Base-by-base conservation (phyloP, 1,140 invertebrate genomes). In the Nephila pilipes region DNA sequence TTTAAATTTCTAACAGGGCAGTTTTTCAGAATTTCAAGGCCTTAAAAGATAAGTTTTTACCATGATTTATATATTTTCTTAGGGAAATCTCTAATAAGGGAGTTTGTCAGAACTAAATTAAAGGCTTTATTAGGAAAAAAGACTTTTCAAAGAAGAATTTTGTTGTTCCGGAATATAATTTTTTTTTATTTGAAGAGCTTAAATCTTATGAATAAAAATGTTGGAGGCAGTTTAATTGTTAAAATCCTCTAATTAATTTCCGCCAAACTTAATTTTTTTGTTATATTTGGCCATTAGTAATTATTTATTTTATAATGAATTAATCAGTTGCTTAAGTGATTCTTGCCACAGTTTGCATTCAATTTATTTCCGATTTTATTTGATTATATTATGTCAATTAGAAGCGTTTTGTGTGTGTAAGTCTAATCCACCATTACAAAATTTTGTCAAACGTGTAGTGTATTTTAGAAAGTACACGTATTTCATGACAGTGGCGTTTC, bases 21-120 rank as follows among this genome's bases (percentile, higher is more conserved):
- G 80, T 83, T 83, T 83, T 83, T 55, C 22, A 83, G 54, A 54
- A 83, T 46, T 83, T 83, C 54, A 83, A 83, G 54, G 38, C 38
- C 80, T 83, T 83, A 54, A 54, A 38, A 83, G 54, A 55, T 83
- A 83, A 75, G 69, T 83, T 54, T 54, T 83, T 83, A 25, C 38
- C 38, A 14, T 83, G 80, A 55, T 54, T 54, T 54, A 55, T 36
- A 75, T 54, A n/a, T 83, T 55, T 55, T 55, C 12, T 25, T 5
- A 6, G 69, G 14, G 6, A 32, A 75, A 75, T 75, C 69, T 75
- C 29, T 75, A 29, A 75, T 75, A 75, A 75, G 29, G 16, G 69
- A 75, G 32, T 75, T 75, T 75, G 63, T 69, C 63, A 29, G 69
- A 25, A 75, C 69, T 75, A 75, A 75, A 75, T 75, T 75, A 75